Evolutionary conservation across 2,797 vertebrate species (phyloP).

Genomic region (Epinephelus coioides): DNA sequence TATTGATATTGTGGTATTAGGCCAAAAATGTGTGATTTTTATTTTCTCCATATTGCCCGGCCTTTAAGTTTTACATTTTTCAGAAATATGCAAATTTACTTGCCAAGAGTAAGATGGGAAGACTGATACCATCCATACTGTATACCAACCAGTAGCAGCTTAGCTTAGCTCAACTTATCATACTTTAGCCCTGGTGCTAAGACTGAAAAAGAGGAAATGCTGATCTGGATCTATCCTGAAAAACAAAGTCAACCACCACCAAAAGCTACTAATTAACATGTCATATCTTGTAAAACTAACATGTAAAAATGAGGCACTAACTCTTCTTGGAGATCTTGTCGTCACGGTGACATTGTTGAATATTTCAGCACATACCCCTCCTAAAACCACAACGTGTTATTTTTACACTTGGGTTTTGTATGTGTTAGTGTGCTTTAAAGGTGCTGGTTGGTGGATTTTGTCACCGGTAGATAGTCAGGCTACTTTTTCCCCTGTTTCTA

Average conservation of each 20-base stretch:
- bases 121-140: rapidly evolving
- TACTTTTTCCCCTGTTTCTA: too few relatives aligned
- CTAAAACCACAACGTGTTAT: background rate
- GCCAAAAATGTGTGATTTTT: too few relatives aligned
- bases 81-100: too few relatives aligned
- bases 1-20: too few relatives aligned
- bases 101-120: background rate
- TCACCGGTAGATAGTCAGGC: too few relatives aligned
- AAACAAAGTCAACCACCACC: background rate
- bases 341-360: background rate
- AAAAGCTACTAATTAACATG: background rate
- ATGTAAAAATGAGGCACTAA: background rate
- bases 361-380: background rate
- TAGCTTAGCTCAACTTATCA: background rate
- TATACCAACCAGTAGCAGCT: background rate
- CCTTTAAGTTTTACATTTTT: too few relatives aligned
- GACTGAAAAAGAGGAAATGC: background rate
- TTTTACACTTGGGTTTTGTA: too few relatives aligned
- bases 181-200: too few relatives aligned
- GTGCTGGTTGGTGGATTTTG: too few relatives aligned
- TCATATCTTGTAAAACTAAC: background rate
- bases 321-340: background rate
- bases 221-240: too few relatives aligned
- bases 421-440: too few relatives aligned
- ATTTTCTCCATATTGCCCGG: too few relatives aligned